A percentile compares a stretch with the other conserved stretches of the same genome.
Evolutionary conservation across 2,113 vertebrate species (phyloP).

Genomic region (Gymnorhina tibicen): DNA sequence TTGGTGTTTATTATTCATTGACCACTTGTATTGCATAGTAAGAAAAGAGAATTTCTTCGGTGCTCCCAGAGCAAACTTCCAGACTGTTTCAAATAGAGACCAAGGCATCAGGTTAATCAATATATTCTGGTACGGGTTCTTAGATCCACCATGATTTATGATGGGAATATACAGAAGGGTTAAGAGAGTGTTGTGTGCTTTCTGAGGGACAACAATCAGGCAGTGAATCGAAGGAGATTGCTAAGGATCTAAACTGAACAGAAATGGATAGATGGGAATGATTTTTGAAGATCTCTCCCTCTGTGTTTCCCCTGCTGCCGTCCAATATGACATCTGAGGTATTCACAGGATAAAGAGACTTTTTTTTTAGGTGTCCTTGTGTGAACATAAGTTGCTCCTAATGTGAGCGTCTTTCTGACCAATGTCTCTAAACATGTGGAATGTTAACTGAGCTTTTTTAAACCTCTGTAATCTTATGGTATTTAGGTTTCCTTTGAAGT

Average conservation of each 20-base stretch:
- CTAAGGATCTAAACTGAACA: background rate
- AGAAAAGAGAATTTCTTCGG: background rate
- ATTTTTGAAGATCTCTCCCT: background rate
- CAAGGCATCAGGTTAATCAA: background rate
- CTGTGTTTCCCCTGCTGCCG: background rate
- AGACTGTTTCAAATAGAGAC: background rate
- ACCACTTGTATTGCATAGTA: background rate
- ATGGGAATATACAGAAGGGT: background rate
- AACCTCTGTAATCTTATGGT: background rate
- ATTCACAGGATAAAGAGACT: background rate
- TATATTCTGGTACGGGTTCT: background rate
- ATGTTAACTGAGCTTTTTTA: conserved; percentile 15
- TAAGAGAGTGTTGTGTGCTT: background rate
- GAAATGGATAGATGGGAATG: background rate
- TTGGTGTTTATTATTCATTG: background rate
- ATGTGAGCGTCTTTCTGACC: background rate
- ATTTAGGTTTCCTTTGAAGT: conserved; percentile 53
- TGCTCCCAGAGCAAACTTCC: background rate
- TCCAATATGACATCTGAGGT: background rate
- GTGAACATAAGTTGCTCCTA: background rate
- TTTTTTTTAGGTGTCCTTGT: background rate
- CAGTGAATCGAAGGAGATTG: background rate
- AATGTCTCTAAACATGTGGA: background rate
- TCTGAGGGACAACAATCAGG: background rate
- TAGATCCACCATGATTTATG: background rate